phyloP scores from a whole-genome alignment of 2,888 invertebrate genomes.

The Eristalis intricaria region DNA sequence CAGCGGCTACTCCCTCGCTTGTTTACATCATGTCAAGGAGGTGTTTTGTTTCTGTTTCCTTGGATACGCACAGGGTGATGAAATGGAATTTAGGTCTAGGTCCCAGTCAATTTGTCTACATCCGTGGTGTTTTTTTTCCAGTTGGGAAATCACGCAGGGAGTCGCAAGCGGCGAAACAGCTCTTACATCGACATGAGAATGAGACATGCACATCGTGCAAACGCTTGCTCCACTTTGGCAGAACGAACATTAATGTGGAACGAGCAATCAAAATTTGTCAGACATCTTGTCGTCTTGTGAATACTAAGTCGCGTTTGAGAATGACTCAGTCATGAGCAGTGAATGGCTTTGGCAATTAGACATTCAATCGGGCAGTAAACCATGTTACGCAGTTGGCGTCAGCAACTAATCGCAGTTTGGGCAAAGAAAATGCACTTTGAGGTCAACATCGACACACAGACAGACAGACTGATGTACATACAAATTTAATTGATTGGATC shows the following conservation, averaged over 20 bases:
- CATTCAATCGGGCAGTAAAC: constrained; percentile 40
- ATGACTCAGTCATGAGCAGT: constrained; percentile 15
- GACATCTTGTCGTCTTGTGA: constrained; percentile 30
- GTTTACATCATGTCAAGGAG: constrained; percentile 52
- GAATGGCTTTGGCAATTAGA: constrained; percentile 8
- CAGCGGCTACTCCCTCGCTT: constrained; percentile 9
- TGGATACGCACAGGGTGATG: neutral
- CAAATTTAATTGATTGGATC: neutral
- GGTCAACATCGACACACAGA: constrained; percentile 13
- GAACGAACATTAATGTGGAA: constrained; percentile 32
- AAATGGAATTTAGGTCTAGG: constrained; percentile 51
- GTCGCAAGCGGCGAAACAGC: neutral
- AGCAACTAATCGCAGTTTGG: neutral
- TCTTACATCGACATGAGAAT: neutral
- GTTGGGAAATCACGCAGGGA: constrained; percentile 8
- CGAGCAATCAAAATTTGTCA: constrained; percentile 46
- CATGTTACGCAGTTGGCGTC: constrained; percentile 27
- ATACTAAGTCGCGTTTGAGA: constrained; percentile 27
- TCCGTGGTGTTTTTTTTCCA: neutral
- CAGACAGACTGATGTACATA: neutral
- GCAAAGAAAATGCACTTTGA: constrained; percentile 37
- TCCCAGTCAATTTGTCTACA: constrained; percentile 19
- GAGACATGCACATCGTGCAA: constrained; percentile 16
- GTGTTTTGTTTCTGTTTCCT: constrained; percentile 1
- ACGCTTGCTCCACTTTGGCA: neutral